Conservation (phyloP, 2,888 invertebrate genomes). For the Achlya flavicornis region DNA sequence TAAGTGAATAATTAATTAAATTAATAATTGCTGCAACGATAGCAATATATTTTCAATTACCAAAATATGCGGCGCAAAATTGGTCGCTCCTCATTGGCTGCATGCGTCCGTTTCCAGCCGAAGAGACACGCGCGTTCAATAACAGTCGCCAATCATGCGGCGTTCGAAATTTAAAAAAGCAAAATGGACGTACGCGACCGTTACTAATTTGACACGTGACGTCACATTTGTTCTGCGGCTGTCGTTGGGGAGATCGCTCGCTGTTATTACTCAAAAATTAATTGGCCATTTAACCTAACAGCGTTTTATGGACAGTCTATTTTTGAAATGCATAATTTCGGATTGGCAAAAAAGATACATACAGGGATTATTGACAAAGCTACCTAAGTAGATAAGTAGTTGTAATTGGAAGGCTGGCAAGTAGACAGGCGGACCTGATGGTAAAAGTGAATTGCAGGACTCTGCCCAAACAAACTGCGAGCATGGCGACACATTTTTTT, state of each 20-base stretch:
- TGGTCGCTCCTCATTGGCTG: conserved; percentile 50
- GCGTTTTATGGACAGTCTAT: conserved; percentile 14
- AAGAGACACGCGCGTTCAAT: conserved; percentile 59
- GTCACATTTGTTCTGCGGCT: conserved; percentile 71
- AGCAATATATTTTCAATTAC: conserved; percentile 19
- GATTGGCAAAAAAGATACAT: too few relatives aligned
- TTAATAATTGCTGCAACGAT: neutral
- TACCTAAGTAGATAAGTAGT: too few relatives aligned
- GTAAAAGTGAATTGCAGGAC: too few relatives aligned
- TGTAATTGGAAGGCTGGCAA: too few relatives aligned
- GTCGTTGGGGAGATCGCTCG: conserved; percentile 42
- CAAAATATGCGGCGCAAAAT: conserved; percentile 28
- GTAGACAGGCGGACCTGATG: too few relatives aligned
- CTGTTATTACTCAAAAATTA: conserved; percentile 52
- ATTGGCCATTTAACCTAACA: conserved; percentile 45
- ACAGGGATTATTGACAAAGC: too few relatives aligned
- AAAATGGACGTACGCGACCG: conserved; percentile 70
- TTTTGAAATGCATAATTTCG: neutral
- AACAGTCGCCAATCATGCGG: conserved; percentile 75
- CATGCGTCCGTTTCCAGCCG: conserved; percentile 55
- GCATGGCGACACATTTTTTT: too few relatives aligned
- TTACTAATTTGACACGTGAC: conserved; percentile 79
- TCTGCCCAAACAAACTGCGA: too few relatives aligned
- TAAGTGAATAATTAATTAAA: neutral
- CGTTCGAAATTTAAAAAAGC: conserved; percentile 75